Evolutionary conservation across 2,888 invertebrate genomes (phyloP).

Genomic region (Argyresthia goedartella): DNA sequence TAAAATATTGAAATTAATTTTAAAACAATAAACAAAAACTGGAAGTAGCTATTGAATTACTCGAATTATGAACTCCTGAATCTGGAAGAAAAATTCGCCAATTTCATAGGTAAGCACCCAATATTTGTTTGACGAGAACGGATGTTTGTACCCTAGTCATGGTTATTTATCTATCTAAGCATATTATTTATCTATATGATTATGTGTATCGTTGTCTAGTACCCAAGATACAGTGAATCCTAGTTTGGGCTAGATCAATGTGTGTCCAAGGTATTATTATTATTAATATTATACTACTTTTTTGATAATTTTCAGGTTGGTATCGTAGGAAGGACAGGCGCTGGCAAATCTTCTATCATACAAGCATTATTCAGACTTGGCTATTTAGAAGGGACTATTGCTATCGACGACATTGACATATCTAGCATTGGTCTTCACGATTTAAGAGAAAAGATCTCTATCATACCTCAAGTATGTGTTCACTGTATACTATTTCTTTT

Average conservation of each 20-base stretch:
- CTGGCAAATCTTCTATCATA: constrained; percentile 79
- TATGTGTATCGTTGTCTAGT: too few relatives aligned
- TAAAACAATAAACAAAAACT: too few relatives aligned
- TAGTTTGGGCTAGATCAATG: background rate
- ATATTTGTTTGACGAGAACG: too few relatives aligned
- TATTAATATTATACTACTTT: background rate
- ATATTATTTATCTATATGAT: too few relatives aligned
- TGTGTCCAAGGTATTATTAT: background rate
- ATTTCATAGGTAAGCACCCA: too few relatives aligned
- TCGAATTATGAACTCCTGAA: too few relatives aligned
- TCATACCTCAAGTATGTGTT: constrained; percentile 69
- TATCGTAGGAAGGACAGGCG: constrained; percentile 77
- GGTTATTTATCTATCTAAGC: too few relatives aligned
- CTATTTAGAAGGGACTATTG: constrained; percentile 74
- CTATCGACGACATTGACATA: constrained; percentile 77
- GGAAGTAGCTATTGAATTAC: too few relatives aligned
- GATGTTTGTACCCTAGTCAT: too few relatives aligned
- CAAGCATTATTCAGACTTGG: constrained; percentile 77
- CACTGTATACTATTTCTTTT: background rate
- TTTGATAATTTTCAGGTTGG: constrained; percentile 57
- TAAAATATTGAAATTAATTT: too few relatives aligned
- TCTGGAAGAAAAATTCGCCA: too few relatives aligned
- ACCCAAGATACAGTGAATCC: too few relatives aligned
- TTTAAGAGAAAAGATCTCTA: constrained; percentile 72
- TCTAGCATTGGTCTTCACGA: constrained; percentile 70